A percentile compares a stretch with the other conserved stretches of the same genome.
Conservation (phyloP, 2,797 vertebrate species). For the Sardinella longiceps region DNA sequence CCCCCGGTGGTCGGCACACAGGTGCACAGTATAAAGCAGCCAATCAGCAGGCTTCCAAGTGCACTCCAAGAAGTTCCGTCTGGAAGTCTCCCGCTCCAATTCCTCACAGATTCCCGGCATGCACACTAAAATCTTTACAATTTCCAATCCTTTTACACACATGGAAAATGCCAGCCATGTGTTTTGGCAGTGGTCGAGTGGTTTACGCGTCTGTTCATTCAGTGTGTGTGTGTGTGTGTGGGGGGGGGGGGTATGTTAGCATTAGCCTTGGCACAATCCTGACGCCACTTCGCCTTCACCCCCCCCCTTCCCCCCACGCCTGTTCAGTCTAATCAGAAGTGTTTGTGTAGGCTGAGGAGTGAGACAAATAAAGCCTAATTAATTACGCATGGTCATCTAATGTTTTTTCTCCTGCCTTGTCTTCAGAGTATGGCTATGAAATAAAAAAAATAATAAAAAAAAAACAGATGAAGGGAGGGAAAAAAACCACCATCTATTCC, state of each 20-base stretch:
- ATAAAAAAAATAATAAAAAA: neutral
- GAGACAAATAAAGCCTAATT: conserved; percentile 30
- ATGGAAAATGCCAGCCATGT: neutral
- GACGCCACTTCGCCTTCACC: neutral
- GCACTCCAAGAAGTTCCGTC: neutral
- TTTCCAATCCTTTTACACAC: neutral
- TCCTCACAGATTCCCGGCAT: neutral
- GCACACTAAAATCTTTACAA: neutral
- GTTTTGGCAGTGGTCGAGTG: neutral
- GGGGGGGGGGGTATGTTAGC: neutral
- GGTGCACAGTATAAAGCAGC: neutral
- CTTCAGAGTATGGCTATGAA: neutral
- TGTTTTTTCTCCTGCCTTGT: conserved; percentile 19
- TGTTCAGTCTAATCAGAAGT: neutral
- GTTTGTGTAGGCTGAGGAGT: conserved; percentile 24
- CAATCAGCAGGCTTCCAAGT: neutral
- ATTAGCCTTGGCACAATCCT: neutral
- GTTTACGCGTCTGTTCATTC: neutral
- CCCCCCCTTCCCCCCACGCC: neutral
- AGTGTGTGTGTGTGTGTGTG: no score
- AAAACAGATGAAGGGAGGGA: neutral
- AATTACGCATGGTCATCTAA: conserved; percentile 31
- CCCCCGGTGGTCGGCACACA: neutral
- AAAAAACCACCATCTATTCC: conserved; percentile 31
- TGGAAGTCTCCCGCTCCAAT: neutral